A percentile compares a stretch with the other conserved stretches of the same genome.
These are phyloP conservation scores for Pseudanteris insignis DNA, from an alignment of 2,888 invertebrate genomes.

Conservation along the genomic window DNA sequence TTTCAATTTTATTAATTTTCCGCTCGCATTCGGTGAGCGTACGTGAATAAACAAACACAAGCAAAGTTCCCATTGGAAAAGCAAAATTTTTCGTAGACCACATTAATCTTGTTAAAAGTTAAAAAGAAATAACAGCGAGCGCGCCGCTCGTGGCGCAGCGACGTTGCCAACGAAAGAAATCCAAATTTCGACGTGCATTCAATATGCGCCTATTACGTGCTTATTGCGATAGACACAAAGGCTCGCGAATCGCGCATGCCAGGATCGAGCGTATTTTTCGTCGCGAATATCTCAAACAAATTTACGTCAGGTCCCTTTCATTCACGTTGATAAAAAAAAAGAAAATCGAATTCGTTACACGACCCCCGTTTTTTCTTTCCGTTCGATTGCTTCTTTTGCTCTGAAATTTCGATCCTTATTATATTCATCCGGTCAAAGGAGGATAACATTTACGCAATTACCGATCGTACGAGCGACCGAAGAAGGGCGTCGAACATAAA, in stretches of 20 bases:
- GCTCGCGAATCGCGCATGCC: not conserved
- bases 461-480: conserved; percentile 48
- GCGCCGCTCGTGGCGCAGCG: not conserved
- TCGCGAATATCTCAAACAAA: conserved; percentile 30
- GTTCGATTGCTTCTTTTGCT: conserved; percentile 44
- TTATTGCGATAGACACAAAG: conserved; percentile 27
- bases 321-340: conserved; percentile 29
- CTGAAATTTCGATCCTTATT: conserved; percentile 34
- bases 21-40: too few relatives aligned
- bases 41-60: too few relatives aligned
- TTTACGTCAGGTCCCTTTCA: conserved; percentile 14
- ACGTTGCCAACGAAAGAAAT: not conserved
- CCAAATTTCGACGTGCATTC: not conserved
- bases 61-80: too few relatives aligned
- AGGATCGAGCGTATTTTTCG: not conserved
- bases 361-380: conserved; percentile 47
- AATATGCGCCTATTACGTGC: conserved; percentile 12
- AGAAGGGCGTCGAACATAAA: conserved; percentile 51
- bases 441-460: conserved; percentile 52
- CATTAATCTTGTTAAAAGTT: too few relatives aligned
- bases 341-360: conserved; percentile 36
- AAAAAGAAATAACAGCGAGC: not conserved
- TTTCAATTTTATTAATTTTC: too few relatives aligned
- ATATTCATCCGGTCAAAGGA: conserved; percentile 35
- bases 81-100: too few relatives aligned